Conservation (phyloP, 2,888 invertebrate genomes). For the Celastrina argiolus region DNA sequence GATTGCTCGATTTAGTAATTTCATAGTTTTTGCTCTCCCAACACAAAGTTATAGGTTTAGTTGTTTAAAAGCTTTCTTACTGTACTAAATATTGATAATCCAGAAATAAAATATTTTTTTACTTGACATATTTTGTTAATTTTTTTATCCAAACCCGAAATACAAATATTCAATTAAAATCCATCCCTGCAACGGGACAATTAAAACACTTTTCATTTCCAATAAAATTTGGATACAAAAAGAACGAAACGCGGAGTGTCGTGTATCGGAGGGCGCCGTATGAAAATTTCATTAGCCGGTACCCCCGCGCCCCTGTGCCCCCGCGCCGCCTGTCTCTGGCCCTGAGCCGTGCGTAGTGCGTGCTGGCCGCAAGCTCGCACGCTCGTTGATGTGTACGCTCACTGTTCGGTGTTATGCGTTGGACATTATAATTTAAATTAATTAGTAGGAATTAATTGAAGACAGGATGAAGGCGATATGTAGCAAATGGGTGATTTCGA, state of each 20-base stretch:
- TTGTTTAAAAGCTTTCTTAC: too few relatives aligned
- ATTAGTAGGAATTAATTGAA: too few relatives aligned
- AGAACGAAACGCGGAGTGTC: not conserved
- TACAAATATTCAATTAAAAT: constrained; percentile 6
- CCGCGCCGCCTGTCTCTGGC: not conserved
- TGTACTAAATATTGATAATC: too few relatives aligned
- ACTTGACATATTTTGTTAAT: too few relatives aligned
- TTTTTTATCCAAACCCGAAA: not conserved
- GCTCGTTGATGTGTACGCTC: not conserved
- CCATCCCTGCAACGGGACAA: not conserved
- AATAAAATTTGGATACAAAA: constrained; percentile 11
- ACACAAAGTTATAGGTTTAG: too few relatives aligned
- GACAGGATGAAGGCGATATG: too few relatives aligned
- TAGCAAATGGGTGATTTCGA: too few relatives aligned
- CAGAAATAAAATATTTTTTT: not conserved
- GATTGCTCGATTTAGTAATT: too few relatives aligned
- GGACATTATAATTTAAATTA: not conserved
- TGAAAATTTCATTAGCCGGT: constrained; percentile 9
- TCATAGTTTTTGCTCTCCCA: too few relatives aligned
- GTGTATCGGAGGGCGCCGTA: constrained; percentile 7
- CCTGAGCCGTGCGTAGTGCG: not conserved
- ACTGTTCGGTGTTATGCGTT: not conserved
- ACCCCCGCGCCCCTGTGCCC: not conserved
- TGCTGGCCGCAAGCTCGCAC: not conserved
- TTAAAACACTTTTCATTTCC: constrained; percentile 7